Evolutionary conservation across 2,797 vertebrate species (phyloP), one percentile per base, ranked within the genome.

Genomic region (Euphonia xanthogaster): DNA sequence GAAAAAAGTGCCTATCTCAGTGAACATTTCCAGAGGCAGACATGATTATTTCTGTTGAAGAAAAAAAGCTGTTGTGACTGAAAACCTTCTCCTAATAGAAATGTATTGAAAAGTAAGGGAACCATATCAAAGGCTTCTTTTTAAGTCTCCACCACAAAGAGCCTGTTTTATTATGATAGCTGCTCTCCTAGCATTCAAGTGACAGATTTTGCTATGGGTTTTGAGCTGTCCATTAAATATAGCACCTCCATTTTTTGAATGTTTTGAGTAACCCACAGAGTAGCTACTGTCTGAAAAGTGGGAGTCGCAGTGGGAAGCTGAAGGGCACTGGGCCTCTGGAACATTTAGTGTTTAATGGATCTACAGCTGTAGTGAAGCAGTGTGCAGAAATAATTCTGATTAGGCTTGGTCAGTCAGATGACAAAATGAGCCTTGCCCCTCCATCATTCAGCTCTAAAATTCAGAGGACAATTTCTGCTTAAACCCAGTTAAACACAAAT

Each of bases 381-480:
- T 98, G 97, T 98, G 98, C 98, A 97, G 98, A 98, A 98, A 98
- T 99, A 98, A 99, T 99, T 98, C 97, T 98, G 97, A 99, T 99
- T 99, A 98, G 98, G 96, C 97, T 98, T 98, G 98, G 98, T 98
- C 98, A 98, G 96, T 98, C 98, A 98, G 96, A 95, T 97, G 96
- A 95, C 96, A 97, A 94, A 94, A 97, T 98, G 96, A 94, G 71
- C 82, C 83, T 73, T 74, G 39, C 45, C 85, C 60, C 42, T 83
- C 55, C 33, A 5, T 85, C 91, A n/a, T 95, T 94, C 92, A 96
- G 40, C 22, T 86, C 65, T 92, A 17, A 62, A 94, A 78, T 86
- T 94, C 22, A 61, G 71, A 74, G 61, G 66, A 90, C 12, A 37
- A 15, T 86, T 72, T 65, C 75, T 72, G 27, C 71, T 92, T 80